These are phyloP conservation scores for Melikaiella ostensackeni DNA, from an alignment of 2,888 invertebrate species.

Conservation along the genomic window DNA sequence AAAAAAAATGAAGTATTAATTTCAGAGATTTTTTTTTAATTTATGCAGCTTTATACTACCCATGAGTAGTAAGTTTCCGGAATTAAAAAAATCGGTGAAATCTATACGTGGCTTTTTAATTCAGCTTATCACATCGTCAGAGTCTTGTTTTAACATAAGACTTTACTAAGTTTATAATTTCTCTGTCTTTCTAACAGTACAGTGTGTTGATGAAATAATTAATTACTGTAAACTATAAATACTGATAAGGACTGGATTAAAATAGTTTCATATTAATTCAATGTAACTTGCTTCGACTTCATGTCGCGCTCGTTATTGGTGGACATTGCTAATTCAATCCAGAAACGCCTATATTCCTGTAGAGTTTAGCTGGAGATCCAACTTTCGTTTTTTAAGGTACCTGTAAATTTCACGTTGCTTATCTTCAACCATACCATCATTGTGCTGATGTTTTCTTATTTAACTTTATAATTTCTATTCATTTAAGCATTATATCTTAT, in stretches of 20 bases:
- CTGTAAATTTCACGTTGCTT: neutral
- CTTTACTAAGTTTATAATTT: neutral
- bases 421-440: neutral
- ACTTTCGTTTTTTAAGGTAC: neutral
- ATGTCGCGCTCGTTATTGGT: neutral
- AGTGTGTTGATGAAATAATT: neutral
- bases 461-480: neutral
- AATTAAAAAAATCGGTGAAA: too few relatives aligned
- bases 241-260: neutral
- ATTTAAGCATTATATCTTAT: neutral
- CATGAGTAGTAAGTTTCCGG: too few relatives aligned
- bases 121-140: too few relatives aligned
- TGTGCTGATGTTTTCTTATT: neutral
- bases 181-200: neutral
- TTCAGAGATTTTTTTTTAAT: too few relatives aligned
- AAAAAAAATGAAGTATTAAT: too few relatives aligned
- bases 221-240: neutral
- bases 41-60: too few relatives aligned
- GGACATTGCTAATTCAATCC: neutral
- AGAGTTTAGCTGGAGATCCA: neutral
- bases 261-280: slow-evolving; percentile 4
- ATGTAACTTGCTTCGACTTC: neutral
- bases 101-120: too few relatives aligned
- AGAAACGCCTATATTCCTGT: neutral
- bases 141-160: too few relatives aligned